Percentiles rank a stretch among this genome's conserved stretches.
Conservation (phyloP, 1,140 invertebrate genomes). For the Eriocheir sinensis region DNA sequence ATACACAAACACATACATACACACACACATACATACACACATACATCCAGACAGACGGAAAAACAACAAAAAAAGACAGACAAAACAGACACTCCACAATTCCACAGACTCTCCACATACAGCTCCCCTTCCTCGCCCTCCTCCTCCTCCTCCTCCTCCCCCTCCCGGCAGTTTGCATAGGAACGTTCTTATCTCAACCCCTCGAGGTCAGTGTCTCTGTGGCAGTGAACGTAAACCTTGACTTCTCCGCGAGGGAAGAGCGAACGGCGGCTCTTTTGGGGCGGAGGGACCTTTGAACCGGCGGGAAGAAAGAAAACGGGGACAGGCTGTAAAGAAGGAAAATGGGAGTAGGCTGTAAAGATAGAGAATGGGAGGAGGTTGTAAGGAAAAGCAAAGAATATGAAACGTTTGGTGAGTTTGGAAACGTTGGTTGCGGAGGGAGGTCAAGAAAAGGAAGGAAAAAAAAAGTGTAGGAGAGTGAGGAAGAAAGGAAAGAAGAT, state of each 20-base stretch:
- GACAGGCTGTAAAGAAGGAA: too few species aligned
- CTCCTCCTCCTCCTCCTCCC: not conserved
- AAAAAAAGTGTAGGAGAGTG: not conserved
- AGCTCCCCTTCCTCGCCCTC: not conserved
- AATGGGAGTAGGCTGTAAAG: too few species aligned
- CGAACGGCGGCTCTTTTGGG: too few species aligned
- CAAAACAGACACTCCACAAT: too few species aligned
- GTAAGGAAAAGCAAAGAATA: not conserved
- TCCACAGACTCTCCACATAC: not conserved
- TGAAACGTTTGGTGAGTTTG: not conserved
- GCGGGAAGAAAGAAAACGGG: too few species aligned
- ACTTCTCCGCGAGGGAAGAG: not conserved
- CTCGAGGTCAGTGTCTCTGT: not conserved
- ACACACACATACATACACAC: too few species aligned
- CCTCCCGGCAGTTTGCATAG: not conserved
- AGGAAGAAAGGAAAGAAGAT: not conserved
- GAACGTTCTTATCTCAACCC: not conserved
- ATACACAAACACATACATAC: too few species aligned
- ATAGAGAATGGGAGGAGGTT: not conserved
- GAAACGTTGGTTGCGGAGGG: not conserved
- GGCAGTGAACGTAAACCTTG: not conserved
- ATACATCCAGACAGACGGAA: too few species aligned
- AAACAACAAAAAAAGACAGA: too few species aligned
- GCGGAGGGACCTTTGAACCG: too few species aligned
- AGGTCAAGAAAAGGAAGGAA: not conserved